A percentile compares a stretch with the other conserved stretches of the same genome.
phyloP scores from a whole-genome alignment of 2,113 vertebrate genomes.

The Protomyctophum bolini region DNA sequence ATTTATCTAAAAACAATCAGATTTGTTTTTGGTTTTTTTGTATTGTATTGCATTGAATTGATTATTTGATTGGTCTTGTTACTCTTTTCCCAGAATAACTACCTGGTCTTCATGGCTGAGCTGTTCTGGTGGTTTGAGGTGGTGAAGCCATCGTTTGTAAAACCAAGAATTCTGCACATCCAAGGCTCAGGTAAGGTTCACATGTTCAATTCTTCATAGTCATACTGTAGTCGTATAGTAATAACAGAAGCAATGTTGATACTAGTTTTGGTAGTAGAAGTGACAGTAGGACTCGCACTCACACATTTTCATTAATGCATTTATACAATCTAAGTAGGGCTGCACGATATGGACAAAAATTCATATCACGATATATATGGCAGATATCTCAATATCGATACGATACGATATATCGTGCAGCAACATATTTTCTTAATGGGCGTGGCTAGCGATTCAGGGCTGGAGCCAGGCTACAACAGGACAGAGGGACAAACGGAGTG shows the following conservation, averaged over 20 bases:
- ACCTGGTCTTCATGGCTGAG: constrained; percentile 97
- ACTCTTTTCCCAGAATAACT: constrained; percentile 86
- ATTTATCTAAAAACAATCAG: too few relatives aligned
- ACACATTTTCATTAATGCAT: too few relatives aligned
- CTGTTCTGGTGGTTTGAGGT: constrained; percentile 98
- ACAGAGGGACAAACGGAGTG: too few relatives aligned
- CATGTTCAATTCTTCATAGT: background rate
- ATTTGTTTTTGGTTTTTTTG: too few relatives aligned
- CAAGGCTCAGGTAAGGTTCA: constrained; percentile 73
- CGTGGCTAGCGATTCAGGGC: too few relatives aligned
- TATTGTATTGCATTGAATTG: background rate
- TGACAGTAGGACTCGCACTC: background rate
- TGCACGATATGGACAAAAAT: too few relatives aligned
- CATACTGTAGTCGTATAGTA: background rate
- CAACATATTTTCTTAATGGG: too few relatives aligned
- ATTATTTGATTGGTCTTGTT: background rate
- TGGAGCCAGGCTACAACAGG: too few relatives aligned
- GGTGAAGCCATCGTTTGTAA: constrained; percentile 94
- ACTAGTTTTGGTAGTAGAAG: background rate
- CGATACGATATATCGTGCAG: too few relatives aligned
- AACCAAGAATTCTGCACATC: constrained; percentile 81
- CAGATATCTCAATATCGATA: too few relatives aligned
- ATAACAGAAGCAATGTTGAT: accelerated
- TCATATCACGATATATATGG: too few relatives aligned
- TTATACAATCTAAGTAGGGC: too few relatives aligned